These are phyloP conservation scores for Amphipoea oculea DNA, from an alignment of 2,888 invertebrate genomes.

Conservation along the genomic window DNA sequence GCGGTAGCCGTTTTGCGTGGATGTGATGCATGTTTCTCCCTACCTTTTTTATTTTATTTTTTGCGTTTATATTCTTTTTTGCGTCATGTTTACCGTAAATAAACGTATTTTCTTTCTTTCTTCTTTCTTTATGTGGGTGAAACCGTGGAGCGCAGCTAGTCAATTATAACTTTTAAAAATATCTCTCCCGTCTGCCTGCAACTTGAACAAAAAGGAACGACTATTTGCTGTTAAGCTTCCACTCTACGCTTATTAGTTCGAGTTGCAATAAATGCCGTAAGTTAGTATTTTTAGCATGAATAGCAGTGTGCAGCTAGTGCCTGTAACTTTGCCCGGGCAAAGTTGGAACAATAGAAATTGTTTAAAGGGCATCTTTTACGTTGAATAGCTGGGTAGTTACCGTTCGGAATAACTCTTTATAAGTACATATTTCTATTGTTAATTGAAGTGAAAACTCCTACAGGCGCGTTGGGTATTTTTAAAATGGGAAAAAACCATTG, in stretches of 20 bases:
- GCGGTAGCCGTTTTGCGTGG: too few relatives aligned
- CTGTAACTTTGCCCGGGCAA: conserved; percentile 29
- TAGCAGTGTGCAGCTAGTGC: conserved; percentile 17
- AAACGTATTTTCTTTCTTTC: too few relatives aligned
- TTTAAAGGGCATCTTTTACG: conserved; percentile 26
- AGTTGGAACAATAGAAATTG: conserved; percentile 25
- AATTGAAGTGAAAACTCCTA: too few relatives aligned
- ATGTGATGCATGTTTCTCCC: too few relatives aligned
- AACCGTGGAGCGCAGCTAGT: neutral
- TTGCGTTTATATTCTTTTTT: too few relatives aligned
- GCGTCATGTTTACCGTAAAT: too few relatives aligned
- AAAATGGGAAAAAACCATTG: too few relatives aligned
- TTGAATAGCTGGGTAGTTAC: neutral
- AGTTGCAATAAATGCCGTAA: conserved; percentile 29
- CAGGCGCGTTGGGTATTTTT: too few relatives aligned
- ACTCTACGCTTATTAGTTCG: conserved; percentile 22
- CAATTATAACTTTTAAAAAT: neutral
- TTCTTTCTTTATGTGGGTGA: neutral
- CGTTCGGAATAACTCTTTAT: neutral
- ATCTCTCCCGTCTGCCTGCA: neutral
- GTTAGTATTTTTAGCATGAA: conserved; percentile 16
- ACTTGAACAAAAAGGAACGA: neutral
- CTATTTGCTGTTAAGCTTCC: neutral
- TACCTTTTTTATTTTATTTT: too few relatives aligned
- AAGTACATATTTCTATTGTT: neutral